Base-by-base conservation (phyloP, 2,888 invertebrate species). In the Imbricaverruca yamaguchii region DNA sequence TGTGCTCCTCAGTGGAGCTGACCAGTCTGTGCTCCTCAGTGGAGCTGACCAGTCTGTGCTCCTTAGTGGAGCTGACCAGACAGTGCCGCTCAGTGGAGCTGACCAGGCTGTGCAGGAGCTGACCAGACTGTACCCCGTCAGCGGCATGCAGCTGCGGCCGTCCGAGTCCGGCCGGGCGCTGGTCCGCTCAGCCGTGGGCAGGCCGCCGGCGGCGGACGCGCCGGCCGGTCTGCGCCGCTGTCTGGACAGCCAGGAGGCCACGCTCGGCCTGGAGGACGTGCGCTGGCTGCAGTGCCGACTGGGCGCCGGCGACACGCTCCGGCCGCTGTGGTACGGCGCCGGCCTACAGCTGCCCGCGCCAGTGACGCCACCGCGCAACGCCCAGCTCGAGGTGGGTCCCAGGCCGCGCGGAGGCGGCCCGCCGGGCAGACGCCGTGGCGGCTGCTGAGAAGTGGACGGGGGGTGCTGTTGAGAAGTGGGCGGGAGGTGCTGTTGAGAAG, bases 281-380 rank as follows among this genome's bases (percentile, higher is more conserved):
- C 74, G 74, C 18, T 74, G 74, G 74, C 74, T 74, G 74, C 74
- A 53, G 39, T 7, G 6, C 53, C 74, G 74, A 23, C 74, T 74
- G 74, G 18, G 21, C 18, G 74, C 15, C 7, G 53, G 10, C 8
- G 74, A 53, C 18, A 18, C 10, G 2, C 39, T 12, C 53, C 3
- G 39, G 23, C 74, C 53, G 23, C 21, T 15, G 8, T 15, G 8
- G 53, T 2, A 7, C 74, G n/a, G 74, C 21, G 53, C 18, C 18
- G 53, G 53, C 39, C 23, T 74, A 53, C 53, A 39, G 74, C 74
- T 74, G 74, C 74, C 74, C 39, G 12, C 74, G 39, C 53, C 21
- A 1, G 53, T 18, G 23, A 18, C 18, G 13, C 74, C 18, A 18
- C 39, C 39, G 4, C 15, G 74, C 3, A 15, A 74, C 53, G 18